phyloP scores from a whole-genome alignment of 2,113 vertebrate genomes.

The Symphodus melops region DNA sequence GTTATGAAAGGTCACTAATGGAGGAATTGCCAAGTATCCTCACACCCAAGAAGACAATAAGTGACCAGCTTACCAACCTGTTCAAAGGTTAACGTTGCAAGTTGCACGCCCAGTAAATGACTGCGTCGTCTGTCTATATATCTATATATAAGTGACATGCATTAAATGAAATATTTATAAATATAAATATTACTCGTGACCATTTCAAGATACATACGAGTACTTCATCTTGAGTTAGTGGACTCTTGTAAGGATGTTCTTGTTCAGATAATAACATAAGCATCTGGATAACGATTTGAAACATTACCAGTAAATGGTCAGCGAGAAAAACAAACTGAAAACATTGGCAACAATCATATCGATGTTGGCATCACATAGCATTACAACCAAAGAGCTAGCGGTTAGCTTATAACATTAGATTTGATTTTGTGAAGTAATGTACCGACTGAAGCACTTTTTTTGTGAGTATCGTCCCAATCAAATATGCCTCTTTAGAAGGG shows the following conservation, averaged over 20 bases:
- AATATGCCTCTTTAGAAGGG: not conserved
- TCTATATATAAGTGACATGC: slow-evolving; percentile 20
- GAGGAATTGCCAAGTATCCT: slow-evolving; percentile 48
- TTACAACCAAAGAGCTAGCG: slow-evolving; percentile 49
- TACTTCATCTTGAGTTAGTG: not conserved
- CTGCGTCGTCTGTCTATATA: slow-evolving; percentile 1
- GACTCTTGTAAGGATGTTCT: not conserved
- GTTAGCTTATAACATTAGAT: slow-evolving; percentile 34
- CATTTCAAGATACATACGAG: not conserved
- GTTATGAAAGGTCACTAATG: slow-evolving; percentile 69
- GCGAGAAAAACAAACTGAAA: slow-evolving; percentile 7
- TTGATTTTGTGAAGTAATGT: slow-evolving; percentile 14
- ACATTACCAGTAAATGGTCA: slow-evolving; percentile 5
- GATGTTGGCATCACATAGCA: slow-evolving; percentile 59
- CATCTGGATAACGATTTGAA: not conserved
- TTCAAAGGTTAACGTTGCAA: slow-evolving; percentile 62
- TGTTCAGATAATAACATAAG: not conserved
- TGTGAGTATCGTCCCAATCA: not conserved
- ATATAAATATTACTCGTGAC: no score
- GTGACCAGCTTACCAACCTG: slow-evolving; percentile 35
- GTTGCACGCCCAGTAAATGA: slow-evolving; percentile 52
- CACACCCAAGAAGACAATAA: slow-evolving; percentile 54
- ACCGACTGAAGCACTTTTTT: not conserved
- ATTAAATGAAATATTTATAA: slow-evolving; percentile 27
- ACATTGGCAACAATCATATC: slow-evolving; percentile 39